These are phyloP conservation scores for Chrosomus eos DNA, from an alignment of 2,797 vertebrate species.

Conservation along the genomic window DNA sequence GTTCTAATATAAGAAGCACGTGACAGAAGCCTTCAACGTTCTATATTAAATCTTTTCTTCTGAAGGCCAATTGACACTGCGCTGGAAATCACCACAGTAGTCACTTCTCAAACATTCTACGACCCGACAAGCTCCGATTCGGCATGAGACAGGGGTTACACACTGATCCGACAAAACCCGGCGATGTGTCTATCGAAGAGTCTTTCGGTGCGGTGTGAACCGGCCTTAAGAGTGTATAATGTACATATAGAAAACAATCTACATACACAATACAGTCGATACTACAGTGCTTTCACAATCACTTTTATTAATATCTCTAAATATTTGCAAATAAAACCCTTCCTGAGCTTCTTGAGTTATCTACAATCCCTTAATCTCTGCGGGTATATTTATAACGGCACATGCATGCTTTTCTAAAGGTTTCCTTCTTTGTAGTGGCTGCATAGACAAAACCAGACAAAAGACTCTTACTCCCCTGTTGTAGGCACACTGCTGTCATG, in stretches of 20 bases:
- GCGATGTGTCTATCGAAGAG: too few relatives aligned
- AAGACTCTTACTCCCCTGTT: constrained; percentile 16
- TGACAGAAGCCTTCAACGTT: not conserved
- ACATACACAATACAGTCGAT: not conserved
- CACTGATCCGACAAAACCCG: not conserved
- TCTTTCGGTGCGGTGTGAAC: too few relatives aligned
- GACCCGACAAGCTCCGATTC: not conserved
- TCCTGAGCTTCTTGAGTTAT: not conserved
- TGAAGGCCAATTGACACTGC: not conserved
- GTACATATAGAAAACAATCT: not conserved
- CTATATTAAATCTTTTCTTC: not conserved
- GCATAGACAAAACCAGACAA: constrained; percentile 41
- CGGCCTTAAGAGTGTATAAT: too few relatives aligned
- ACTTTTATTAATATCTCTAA: not conserved
- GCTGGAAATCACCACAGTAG: not conserved
- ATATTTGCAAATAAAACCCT: constrained; percentile 17
- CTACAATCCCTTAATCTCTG: constrained; percentile 17
- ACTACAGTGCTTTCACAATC: not conserved
- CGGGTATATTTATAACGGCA: constrained; percentile 10
- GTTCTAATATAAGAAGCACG: not conserved
- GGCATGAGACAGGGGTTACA: not conserved
- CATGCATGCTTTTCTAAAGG: not conserved
- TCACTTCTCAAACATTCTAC: not conserved
- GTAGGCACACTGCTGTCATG: constrained; percentile 13
- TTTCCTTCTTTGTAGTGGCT: constrained; percentile 19